These are phyloP conservation scores for Arenicola marina DNA, from an alignment of 2,888 invertebrate genomes.

Conservation along the genomic window DNA sequence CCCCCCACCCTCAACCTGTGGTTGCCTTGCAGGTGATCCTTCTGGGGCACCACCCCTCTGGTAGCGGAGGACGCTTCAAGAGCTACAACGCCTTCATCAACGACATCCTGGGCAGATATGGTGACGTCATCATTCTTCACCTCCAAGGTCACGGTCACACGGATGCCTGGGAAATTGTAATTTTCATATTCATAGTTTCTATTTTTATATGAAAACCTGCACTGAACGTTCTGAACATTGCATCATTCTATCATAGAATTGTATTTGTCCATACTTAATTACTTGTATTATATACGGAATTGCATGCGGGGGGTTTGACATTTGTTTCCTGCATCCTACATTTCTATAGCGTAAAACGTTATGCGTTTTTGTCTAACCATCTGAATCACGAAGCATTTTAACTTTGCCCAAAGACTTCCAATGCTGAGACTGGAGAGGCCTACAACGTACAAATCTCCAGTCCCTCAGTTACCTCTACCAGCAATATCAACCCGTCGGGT, in stretches of 20 bases:
- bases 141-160: constrained; percentile 16
- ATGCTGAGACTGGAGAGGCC: constrained; percentile 4
- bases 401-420: background rate
- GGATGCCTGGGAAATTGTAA: background rate
- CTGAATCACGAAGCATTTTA: background rate
- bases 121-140: constrained; percentile 12
- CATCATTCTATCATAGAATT: too few species aligned
- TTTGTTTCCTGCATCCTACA: too few species aligned
- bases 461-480: constrained; percentile 8
- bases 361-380: too few species aligned
- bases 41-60: constrained; percentile 12
- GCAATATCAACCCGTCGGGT: constrained; percentile 10
- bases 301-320: too few species aligned
- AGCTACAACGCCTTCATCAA: constrained; percentile 9
- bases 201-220: too few species aligned
- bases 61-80: background rate
- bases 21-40: constrained; percentile 17
- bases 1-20: too few species aligned
- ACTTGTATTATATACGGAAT: too few species aligned
- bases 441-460: constrained; percentile 3
- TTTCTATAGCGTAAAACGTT: too few species aligned
- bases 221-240: too few species aligned
- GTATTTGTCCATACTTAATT: too few species aligned
- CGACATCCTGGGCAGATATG: constrained; percentile 3
- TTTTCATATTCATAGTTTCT: too few species aligned